Percentiles rank a stretch among this genome's conserved stretches.
Evolutionary conservation across 92 coral and sea anemone genomes (phyloP).

Genomic region (Montipora capitata): DNA sequence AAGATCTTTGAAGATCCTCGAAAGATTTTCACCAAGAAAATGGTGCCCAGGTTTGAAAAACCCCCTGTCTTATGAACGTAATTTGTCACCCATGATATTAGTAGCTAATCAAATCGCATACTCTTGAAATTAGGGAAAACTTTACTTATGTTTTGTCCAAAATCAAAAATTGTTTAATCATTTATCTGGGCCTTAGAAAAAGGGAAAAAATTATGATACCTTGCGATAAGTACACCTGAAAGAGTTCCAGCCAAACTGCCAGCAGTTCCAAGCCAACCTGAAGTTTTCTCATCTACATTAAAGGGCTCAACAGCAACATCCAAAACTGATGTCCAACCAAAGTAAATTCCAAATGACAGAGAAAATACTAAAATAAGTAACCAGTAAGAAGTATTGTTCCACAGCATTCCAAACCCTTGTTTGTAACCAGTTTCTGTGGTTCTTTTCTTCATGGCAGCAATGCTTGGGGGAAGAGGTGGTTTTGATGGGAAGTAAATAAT

Average conservation of each 20-base stretch:
- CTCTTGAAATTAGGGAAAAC: no score
- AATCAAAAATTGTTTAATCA: no score
- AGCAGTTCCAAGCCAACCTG: conserved; percentile 89
- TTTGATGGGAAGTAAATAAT: conserved; percentile 78
- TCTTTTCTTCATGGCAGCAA: conserved; percentile 59
- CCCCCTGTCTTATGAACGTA: no score
- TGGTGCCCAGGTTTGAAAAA: no score
- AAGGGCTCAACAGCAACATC: conserved; percentile 80
- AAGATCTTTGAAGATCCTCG: no score
- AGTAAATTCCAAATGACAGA: conserved; percentile 78
- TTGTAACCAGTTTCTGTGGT: conserved; percentile 12
- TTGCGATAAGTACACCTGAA: conserved; percentile 79
- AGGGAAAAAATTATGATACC: conserved; percentile 24
- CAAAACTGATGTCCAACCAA: conserved; percentile 84
- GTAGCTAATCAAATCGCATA: no score
- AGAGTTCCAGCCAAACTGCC: conserved; percentile 76
- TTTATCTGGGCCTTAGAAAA: no score
- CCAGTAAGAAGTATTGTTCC: conserved; percentile 71
- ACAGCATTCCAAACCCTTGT: conserved; percentile 31
- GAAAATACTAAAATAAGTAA: conserved; percentile 75
- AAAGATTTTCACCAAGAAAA: no score
- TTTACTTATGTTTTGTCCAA: no score
- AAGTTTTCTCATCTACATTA: conserved; percentile 59
- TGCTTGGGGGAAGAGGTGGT: conserved; percentile 86
- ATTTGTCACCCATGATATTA: no score